A percentile compares a stretch with the other conserved stretches of the same genome.
phyloP scores from a whole-genome alignment of 2,888 invertebrate species.

The Anagyrus pseudococci region DNA sequence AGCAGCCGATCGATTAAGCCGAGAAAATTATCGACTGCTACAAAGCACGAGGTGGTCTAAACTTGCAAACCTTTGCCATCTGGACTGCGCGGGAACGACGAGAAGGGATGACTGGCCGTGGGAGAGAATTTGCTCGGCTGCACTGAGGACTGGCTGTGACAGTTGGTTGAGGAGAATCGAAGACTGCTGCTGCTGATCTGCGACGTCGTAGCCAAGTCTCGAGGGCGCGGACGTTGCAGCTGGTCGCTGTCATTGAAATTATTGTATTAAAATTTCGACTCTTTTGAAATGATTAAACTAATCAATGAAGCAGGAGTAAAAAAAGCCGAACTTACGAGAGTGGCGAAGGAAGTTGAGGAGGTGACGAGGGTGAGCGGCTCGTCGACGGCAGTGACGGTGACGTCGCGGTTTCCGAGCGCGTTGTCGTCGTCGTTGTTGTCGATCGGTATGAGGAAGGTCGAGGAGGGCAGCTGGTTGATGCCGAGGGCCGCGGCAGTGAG shows the following conservation, averaged over 20 bases:
- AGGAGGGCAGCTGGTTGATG: slow-evolving; percentile 55
- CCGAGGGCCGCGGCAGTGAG: slow-evolving; percentile 48
- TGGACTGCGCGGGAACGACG: slow-evolving; percentile 44
- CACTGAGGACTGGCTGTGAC: slow-evolving; percentile 47
- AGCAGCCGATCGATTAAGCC: slow-evolving; percentile 23
- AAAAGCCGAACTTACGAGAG: neutral
- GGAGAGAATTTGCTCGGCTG: slow-evolving; percentile 42
- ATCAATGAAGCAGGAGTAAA: no score
- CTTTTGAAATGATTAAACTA: no score
- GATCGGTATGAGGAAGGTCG: slow-evolving; percentile 57
- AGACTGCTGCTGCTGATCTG: slow-evolving; percentile 24
- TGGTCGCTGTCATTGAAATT: no score
- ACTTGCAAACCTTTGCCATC: slow-evolving; percentile 30
- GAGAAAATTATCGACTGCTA: neutral
- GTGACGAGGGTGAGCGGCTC: slow-evolving; percentile 26
- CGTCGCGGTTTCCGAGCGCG: slow-evolving; percentile 37
- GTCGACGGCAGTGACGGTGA: slow-evolving; percentile 29
- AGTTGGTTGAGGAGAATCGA: slow-evolving; percentile 45
- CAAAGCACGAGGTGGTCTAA: no score
- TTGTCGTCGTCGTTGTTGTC: slow-evolving; percentile 38
- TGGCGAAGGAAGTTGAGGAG: slow-evolving; percentile 1
- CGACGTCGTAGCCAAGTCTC: neutral
- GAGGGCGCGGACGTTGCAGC: neutral
- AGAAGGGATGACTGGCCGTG: slow-evolving; percentile 51
- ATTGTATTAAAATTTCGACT: no score